Evolutionary conservation across 2,113 vertebrate species (phyloP), one percentile per base, ranked within the genome.

Genomic region (Pelmatolapia mariae): DNA sequence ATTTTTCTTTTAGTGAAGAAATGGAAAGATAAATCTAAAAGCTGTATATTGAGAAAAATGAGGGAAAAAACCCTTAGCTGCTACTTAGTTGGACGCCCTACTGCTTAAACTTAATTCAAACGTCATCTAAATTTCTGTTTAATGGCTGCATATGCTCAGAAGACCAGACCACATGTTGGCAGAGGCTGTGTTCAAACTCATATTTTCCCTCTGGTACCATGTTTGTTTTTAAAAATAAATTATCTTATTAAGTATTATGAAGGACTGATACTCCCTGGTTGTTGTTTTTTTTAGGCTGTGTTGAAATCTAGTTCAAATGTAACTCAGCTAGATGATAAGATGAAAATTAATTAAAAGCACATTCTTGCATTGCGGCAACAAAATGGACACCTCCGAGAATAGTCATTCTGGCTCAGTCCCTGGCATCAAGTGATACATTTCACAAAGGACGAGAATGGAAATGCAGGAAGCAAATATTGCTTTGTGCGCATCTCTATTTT

Each of bases 401-500:
- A 40, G 31, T 29, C 71, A 11, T 84, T 86, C 56, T 79, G 80
- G 31, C 87, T 87, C 50, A 36, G 53, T 84, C 86, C 1, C 52
- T 18, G 36, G 40, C 84, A 87, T 82, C 18, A 80, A 90, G 40
- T 54, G 68, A 90, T 53, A 47, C 82, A 26, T 91, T 85, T 83
- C 76, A 87, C 19, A 86, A 87, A 84, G 52, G 53, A 88, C 4
- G 47, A 45, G 36, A 88, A 61, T 45, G 68, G 73, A 86, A 93
- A 88, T 78, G 63, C 56, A 80, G 80, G 22, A 91, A 83, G 82
- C 22, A 87, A 93, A 92, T 89, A 90, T 89, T 92, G 88, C 83
- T 90, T 91, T 86, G 84, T 93, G 79, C 82, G 57, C 73, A 81
- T 91, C 81, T 92, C 80, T 85, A 66, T 93, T 94, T 92, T 91